Evolutionary conservation across 2,888 invertebrate species (phyloP).

Genomic region (Sphaerophoria taeniata): DNA sequence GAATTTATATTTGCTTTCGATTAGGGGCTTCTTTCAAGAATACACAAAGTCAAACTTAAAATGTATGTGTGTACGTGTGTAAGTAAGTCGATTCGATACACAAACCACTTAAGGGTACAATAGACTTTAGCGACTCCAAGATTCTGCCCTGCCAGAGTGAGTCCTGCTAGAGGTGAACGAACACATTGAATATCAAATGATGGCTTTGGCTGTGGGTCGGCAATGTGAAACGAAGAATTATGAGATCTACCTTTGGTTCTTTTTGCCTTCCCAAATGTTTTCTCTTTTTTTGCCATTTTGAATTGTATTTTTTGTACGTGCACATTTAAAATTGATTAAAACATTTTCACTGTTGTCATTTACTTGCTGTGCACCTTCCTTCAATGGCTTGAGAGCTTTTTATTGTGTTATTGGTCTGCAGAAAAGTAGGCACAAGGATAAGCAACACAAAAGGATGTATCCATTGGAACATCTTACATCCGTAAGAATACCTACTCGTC

Average conservation of each 20-base stretch:
- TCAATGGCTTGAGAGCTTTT: constrained; percentile 7
- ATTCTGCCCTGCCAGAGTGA: constrained; percentile 17
- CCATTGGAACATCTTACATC: background rate
- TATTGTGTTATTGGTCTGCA: constrained; percentile 22
- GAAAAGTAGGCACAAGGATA: constrained; percentile 64
- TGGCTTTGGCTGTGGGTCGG: background rate
- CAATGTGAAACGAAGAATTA: background rate
- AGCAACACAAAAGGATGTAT: constrained; percentile 32
- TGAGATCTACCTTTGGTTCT: constrained; percentile 46
- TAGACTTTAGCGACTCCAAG: constrained; percentile 50
- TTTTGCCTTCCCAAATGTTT: background rate
- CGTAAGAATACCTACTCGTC: background rate
- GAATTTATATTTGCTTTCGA: constrained; percentile 70
- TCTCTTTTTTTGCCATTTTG: background rate
- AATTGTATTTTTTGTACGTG: background rate
- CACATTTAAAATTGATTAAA: constrained; percentile 20
- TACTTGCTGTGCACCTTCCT: background rate
- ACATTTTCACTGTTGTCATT: constrained; percentile 7
- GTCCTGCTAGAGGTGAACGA: constrained; percentile 53
- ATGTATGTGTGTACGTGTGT: background rate
- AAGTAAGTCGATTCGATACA: constrained; percentile 23
- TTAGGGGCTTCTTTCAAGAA: constrained; percentile 45
- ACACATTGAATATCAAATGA: constrained; percentile 33
- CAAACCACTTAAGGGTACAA: constrained; percentile 57
- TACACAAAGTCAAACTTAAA: background rate